Percentiles rank a stretch among this genome's conserved stretches.
Conservation (phyloP, 2,797 vertebrate species). For the Microhierax caerulescens region DNA sequence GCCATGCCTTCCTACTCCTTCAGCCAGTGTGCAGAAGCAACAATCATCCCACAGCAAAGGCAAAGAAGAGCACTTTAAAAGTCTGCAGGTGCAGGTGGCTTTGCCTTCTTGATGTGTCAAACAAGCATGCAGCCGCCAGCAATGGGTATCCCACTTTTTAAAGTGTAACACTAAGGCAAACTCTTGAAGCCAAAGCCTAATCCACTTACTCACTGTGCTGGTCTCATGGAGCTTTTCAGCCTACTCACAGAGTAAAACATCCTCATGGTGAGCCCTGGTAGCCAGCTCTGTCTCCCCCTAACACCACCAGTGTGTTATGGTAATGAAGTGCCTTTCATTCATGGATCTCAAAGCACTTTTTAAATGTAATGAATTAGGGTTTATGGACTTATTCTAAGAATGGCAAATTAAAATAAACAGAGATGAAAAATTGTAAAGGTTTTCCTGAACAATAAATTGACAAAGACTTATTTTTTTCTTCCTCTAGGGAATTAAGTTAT, state of each 20-base stretch:
- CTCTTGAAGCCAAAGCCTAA: conserved; percentile 47
- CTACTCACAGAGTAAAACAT: not conserved
- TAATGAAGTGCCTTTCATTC: conserved; percentile 61
- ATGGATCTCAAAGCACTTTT: conserved; percentile 56
- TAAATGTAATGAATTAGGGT: conserved; percentile 59
- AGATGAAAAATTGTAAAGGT: conserved; percentile 60
- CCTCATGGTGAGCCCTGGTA: not conserved
- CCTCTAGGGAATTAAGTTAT: conserved; percentile 59
- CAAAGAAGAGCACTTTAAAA: not conserved
- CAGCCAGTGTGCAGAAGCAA: not conserved
- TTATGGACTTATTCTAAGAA: conserved; percentile 65
- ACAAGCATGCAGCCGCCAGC: not conserved
- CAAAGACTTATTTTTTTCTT: conserved; percentile 29
- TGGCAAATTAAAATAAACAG: conserved; percentile 68
- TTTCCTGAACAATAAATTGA: conserved; percentile 56
- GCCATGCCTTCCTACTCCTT: not conserved
- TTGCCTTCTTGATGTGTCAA: not conserved
- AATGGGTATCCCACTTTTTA: not conserved
- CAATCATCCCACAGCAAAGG: not conserved
- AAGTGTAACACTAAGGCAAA: conserved; percentile 11
- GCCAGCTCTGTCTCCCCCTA: conserved; percentile 18
- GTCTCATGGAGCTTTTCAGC: conserved; percentile 31
- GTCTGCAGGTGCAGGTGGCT: conserved; percentile 13
- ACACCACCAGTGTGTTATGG: conserved; percentile 41
- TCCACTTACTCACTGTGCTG: conserved; percentile 38